Evolutionary conservation across 2,888 invertebrate genomes (phyloP).

Genomic region (Lasioglossum pauxillum): DNA sequence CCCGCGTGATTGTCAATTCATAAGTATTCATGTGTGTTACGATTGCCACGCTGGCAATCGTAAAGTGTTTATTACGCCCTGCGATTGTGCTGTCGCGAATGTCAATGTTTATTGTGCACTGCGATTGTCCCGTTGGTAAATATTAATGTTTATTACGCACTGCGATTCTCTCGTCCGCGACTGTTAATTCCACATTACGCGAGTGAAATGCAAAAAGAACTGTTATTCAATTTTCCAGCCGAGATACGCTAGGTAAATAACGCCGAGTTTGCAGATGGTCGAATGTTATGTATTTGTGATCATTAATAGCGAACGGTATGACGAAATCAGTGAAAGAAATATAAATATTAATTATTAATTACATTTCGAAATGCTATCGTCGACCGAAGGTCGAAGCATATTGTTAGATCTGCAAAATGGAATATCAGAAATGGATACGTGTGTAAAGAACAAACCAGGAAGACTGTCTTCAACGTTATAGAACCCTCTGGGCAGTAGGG

Average conservation of each 20-base stretch:
- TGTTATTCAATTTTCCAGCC: background rate
- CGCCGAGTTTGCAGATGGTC: background rate
- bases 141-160: constrained; percentile 9
- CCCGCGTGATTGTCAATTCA: background rate
- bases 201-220: background rate
- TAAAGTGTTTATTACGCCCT: background rate
- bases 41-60: background rate
- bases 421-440: too few relatives aligned
- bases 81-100: background rate
- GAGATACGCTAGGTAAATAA: background rate
- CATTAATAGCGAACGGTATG: background rate
- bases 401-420: too few relatives aligned
- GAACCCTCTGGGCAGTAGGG: too few relatives aligned
- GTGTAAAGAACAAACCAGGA: too few relatives aligned
- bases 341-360: background rate
- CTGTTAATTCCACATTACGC: constrained; percentile 1
- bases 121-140: background rate
- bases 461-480: too few relatives aligned
- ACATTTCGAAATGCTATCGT: background rate
- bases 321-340: background rate
- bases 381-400: too few relatives aligned
- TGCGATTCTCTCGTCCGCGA: background rate
- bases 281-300: background rate
- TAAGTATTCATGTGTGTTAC: background rate
- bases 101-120: constrained; percentile 5